phyloP scores from a whole-genome alignment of 1,140 invertebrate species.

The Eupristina koningsbergeri region DNA sequence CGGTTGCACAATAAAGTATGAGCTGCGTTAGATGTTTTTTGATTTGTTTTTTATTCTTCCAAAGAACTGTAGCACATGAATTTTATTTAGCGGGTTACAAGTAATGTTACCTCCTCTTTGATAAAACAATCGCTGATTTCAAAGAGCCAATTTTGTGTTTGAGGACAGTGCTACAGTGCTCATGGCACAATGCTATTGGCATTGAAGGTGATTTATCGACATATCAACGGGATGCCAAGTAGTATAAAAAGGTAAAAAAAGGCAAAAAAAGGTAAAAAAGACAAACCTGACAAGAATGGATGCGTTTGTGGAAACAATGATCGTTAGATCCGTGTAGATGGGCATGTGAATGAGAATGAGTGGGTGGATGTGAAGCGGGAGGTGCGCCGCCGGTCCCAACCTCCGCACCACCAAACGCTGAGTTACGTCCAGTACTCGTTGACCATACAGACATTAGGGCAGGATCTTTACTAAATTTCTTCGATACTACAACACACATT shows the following conservation, averaged over 20 bases:
- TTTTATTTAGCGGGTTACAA: too few species aligned
- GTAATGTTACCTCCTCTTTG: too few species aligned
- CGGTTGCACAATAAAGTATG: too few species aligned
- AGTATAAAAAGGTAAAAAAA: constrained; percentile 49
- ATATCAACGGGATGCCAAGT: too few species aligned
- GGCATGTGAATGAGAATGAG: constrained; percentile 63
- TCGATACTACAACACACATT: constrained; percentile 49
- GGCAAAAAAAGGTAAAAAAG: constrained; percentile 50
- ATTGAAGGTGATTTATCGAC: background rate
- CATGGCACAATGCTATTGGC: background rate
- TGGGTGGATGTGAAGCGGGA: constrained; percentile 63
- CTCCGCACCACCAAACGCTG: constrained; percentile 60
- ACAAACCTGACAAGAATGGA: constrained; percentile 68
- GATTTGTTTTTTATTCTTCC: too few species aligned
- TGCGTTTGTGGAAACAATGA: constrained; percentile 68
- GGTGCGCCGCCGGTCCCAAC: constrained; percentile 55
- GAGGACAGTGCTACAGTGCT: too few species aligned
- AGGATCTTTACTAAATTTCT: constrained; percentile 47
- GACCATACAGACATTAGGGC: constrained; percentile 73
- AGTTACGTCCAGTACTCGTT: constrained; percentile 71
- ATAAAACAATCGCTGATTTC: too few species aligned
- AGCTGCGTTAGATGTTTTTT: too few species aligned
- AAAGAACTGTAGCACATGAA: too few species aligned
- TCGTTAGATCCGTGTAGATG: constrained; percentile 66
- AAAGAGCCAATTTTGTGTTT: too few species aligned